These are phyloP conservation scores for Tokudaia tokunoshimensis DNA, from an alignment of 2,797 vertebrate species.

Conservation along the genomic window DNA sequence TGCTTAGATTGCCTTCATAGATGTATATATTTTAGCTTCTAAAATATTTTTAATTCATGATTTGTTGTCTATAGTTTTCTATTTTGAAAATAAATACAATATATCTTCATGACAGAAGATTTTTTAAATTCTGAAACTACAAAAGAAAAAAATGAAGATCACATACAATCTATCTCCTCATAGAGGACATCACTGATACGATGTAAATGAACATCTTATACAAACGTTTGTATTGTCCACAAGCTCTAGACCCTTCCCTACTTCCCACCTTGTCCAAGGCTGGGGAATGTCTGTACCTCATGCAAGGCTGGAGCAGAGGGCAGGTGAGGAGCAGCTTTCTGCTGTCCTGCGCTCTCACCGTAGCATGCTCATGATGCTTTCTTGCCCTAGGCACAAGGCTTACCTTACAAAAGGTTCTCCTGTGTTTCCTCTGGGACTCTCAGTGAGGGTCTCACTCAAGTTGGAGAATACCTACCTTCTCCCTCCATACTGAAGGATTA, in stretches of 20 bases:
- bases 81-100: constrained; percentile 52
- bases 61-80: constrained; percentile 37
- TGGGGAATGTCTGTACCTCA: not conserved
- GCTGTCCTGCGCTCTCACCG: fast-evolving
- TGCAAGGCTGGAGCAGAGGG: not conserved
- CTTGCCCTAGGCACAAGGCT: not conserved
- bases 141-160: constrained; percentile 48
- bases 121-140: constrained; percentile 48
- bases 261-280: not conserved
- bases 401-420: not conserved
- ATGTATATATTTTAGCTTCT: not conserved
- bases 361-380: not conserved
- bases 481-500: not conserved
- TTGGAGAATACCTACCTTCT: not conserved
- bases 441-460: not conserved
- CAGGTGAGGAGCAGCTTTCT: not conserved
- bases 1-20: not conserved
- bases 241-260: not conserved
- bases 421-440: not conserved
- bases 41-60: not conserved
- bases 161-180: not conserved
- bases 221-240: not conserved
- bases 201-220: not conserved
- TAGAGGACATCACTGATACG: not conserved
- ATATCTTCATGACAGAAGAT: constrained; percentile 29